These are phyloP conservation scores for Erythrocercus mccallii DNA, from an alignment of 2,113 vertebrate genomes.

Conservation along the genomic window DNA sequence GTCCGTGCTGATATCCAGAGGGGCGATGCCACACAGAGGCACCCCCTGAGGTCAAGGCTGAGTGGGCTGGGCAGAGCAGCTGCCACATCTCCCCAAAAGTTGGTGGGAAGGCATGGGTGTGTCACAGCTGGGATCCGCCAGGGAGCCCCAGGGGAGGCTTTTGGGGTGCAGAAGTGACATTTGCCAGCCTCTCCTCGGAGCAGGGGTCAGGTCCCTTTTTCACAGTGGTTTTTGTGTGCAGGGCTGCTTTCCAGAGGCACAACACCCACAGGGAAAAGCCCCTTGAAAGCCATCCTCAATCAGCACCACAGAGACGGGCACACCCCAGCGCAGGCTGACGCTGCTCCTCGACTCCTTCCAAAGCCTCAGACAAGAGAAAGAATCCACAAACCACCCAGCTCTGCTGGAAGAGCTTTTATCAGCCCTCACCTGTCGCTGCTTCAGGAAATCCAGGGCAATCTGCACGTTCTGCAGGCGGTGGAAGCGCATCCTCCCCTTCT, in stretches of 20 bases:
- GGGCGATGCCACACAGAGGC: background rate
- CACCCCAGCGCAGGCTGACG: background rate
- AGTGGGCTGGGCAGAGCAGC: background rate
- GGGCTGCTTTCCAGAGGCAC: background rate
- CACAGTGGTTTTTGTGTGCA: fast-evolving
- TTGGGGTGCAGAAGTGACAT: fast-evolving
- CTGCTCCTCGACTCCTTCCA: background rate
- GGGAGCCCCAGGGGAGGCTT: background rate
- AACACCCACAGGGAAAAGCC: background rate
- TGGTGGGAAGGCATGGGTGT: background rate
- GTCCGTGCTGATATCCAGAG: fast-evolving
- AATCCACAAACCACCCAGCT: background rate
- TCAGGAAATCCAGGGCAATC: constrained; percentile 83
- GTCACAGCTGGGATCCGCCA: fast-evolving
- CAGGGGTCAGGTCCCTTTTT: background rate
- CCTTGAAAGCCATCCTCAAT: fast-evolving
- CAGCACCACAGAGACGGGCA: fast-evolving
- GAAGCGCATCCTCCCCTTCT: constrained; percentile 84
- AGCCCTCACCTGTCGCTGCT: constrained; percentile 77
- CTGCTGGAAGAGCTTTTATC: background rate
- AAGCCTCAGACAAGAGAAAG: background rate
- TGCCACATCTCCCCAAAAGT: background rate
- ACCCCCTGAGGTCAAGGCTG: fast-evolving
- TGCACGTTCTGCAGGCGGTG: constrained; percentile 84
- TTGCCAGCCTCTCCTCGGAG: background rate